phyloP scores from a whole-genome alignment of 2,797 vertebrate genomes.

The Anableps anableps region DNA sequence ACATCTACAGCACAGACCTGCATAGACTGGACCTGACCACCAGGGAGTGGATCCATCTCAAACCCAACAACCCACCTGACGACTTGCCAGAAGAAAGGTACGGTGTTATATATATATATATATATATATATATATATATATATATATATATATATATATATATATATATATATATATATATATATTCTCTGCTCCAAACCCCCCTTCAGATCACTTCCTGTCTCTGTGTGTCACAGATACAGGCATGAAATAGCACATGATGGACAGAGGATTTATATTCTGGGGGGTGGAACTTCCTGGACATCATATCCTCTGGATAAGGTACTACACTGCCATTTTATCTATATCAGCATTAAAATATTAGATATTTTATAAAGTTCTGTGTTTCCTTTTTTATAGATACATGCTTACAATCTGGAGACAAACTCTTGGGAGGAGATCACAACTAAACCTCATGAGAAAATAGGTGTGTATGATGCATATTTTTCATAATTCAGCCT shows the following conservation, averaged over 20 bases:
- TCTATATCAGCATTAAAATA: not conserved
- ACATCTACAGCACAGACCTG: conserved; percentile 97
- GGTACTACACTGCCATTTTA: conserved; percentile 74
- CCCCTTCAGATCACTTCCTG: not conserved
- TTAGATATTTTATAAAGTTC: not conserved
- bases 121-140: not conserved
- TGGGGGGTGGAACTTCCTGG: conserved; percentile 98
- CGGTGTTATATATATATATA: not conserved
- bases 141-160: not conserved
- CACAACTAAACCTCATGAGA: conserved; percentile 93
- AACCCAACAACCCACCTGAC: conserved; percentile 94
- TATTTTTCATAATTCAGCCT: not conserved
- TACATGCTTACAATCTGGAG: conserved; percentile 98
- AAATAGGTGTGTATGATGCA: conserved; percentile 85
- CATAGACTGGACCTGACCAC: conserved; percentile 96
- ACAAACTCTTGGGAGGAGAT: conserved; percentile 99
- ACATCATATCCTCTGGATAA: conserved; percentile 97
- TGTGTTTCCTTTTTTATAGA: conserved; percentile 73
- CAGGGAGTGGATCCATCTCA: conserved; percentile 95
- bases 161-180: not conserved
- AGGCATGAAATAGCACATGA: conserved; percentile 98
- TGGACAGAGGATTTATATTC: conserved; percentile 94
- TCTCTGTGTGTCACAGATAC: conserved; percentile 82
- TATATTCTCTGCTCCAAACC: not conserved
- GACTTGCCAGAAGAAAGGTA: conserved; percentile 96